Percentiles rank a stretch among this genome's conserved stretches.
Evolutionary conservation across 2,113 vertebrate genomes (phyloP).

Genomic region (Polyodon spathula): DNA sequence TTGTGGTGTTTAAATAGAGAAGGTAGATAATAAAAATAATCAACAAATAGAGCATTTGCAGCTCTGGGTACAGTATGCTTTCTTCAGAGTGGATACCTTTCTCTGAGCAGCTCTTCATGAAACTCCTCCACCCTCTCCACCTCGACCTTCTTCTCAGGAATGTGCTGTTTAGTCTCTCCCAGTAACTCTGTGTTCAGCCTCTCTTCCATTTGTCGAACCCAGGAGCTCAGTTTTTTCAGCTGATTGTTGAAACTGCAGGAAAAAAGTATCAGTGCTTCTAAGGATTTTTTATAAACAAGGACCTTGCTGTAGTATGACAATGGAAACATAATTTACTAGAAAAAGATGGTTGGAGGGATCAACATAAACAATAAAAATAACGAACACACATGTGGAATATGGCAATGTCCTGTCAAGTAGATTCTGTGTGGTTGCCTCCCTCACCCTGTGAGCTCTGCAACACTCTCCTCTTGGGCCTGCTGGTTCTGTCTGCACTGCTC

Average conservation of each 20-base stretch:
- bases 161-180: slow-evolving; percentile 61
- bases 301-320: too few species aligned
- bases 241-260: slow-evolving; percentile 72
- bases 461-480: slow-evolving; percentile 65
- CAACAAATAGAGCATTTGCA: too few species aligned
- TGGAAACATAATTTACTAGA: too few species aligned
- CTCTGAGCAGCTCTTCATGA: slow-evolving; percentile 68
- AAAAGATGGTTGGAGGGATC: too few species aligned
- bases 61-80: too few species aligned
- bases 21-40: too few species aligned
- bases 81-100: slow-evolving; percentile 55
- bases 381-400: too few species aligned
- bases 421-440: slow-evolving; percentile 1
- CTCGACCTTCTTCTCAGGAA: slow-evolving; percentile 70
- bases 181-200: slow-evolving; percentile 64
- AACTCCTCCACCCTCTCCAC: slow-evolving; percentile 78
- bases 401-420: too few species aligned
- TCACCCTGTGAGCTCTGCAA: slow-evolving; percentile 56
- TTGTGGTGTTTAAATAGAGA: too few species aligned
- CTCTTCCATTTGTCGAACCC: slow-evolving; percentile 77
- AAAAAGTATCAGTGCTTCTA: neutral
- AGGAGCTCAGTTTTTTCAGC: slow-evolving; percentile 63
- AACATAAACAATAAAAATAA: too few species aligned
- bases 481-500: slow-evolving; percentile 65
- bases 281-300: too few species aligned